Evolutionary conservation across 2,888 invertebrate species (phyloP).

Genomic region (Acrobasis repandana): DNA sequence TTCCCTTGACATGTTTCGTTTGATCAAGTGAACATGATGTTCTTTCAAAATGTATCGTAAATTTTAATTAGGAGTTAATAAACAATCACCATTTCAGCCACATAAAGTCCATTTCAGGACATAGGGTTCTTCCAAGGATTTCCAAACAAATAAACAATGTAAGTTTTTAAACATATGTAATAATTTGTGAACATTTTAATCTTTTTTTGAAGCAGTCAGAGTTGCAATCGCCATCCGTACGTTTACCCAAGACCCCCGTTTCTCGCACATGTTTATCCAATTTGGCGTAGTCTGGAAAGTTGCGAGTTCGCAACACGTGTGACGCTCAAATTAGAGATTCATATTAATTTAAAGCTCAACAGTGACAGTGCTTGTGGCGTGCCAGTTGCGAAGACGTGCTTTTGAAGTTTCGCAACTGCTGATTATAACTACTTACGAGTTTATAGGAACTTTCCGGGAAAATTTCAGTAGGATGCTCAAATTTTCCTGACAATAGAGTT

Average conservation of each 20-base stretch:
- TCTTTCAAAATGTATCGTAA: no score
- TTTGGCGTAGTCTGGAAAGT: slow-evolving; percentile 81
- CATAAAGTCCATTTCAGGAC: no score
- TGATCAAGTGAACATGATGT: no score
- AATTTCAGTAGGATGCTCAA: not conserved
- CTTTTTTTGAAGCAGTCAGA: no score
- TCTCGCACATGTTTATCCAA: slow-evolving; percentile 80
- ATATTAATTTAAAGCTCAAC: slow-evolving; percentile 77
- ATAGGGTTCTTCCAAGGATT: no score
- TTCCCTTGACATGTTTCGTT: no score
- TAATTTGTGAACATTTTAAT: no score
- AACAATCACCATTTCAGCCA: no score
- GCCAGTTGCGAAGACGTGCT: slow-evolving; percentile 48
- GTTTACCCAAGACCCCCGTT: slow-evolving; percentile 47
- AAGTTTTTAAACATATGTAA: no score
- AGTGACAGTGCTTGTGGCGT: slow-evolving; percentile 60
- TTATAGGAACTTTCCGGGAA: slow-evolving; percentile 15
- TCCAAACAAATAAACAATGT: no score
- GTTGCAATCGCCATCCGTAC: slow-evolving; percentile 40
- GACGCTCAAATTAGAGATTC: slow-evolving; percentile 80
- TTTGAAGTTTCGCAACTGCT: slow-evolving; percentile 53
- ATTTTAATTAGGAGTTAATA: no score
- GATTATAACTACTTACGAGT: slow-evolving; percentile 27
- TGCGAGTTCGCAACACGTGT: slow-evolving; percentile 79
- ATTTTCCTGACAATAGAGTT: no score